phyloP scores from a whole-genome alignment of 2,888 invertebrate genomes.

The Spilarctia lutea region DNA sequence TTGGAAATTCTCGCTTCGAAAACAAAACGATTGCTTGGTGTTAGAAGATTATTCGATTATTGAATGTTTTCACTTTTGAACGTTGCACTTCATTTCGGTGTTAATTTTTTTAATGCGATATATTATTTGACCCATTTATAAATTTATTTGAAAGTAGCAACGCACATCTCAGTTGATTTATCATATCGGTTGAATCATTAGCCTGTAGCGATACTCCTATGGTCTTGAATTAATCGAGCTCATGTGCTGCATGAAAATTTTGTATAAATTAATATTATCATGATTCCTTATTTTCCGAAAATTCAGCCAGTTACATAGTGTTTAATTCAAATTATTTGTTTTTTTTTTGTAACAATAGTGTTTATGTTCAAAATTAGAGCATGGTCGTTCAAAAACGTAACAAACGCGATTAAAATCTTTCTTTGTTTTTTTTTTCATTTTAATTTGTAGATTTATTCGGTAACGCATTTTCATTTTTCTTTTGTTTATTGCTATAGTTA shows the following conservation, averaged over 20 bases:
- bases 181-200: conserved; percentile 73
- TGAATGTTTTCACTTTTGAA: conserved; percentile 79
- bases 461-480: conserved; percentile 51
- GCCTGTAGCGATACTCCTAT: conserved; percentile 76
- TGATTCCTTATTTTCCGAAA: conserved; percentile 47
- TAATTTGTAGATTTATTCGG: conserved; percentile 46
- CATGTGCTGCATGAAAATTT: conserved; percentile 75
- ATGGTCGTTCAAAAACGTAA: conserved; percentile 65
- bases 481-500: conserved; percentile 56
- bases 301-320: conserved; percentile 47
- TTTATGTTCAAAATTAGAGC: conserved; percentile 54
- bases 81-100: conserved; percentile 82
- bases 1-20: conserved; percentile 81
- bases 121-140: conserved; percentile 59
- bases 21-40: conserved; percentile 80
- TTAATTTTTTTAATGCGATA: conserved; percentile 69
- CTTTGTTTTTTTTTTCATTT: conserved; percentile 32
- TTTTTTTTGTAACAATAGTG: conserved; percentile 37
- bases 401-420: conserved; percentile 32
- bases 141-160: conserved; percentile 67
- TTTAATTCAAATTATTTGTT: conserved; percentile 45
- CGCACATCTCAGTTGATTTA: conserved; percentile 67
- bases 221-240: conserved; percentile 75
- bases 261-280: conserved; percentile 53
- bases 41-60: conserved; percentile 72